Conservation (phyloP, 2,113 vertebrate species). For the Dendropsophus ebraccatus region DNA sequence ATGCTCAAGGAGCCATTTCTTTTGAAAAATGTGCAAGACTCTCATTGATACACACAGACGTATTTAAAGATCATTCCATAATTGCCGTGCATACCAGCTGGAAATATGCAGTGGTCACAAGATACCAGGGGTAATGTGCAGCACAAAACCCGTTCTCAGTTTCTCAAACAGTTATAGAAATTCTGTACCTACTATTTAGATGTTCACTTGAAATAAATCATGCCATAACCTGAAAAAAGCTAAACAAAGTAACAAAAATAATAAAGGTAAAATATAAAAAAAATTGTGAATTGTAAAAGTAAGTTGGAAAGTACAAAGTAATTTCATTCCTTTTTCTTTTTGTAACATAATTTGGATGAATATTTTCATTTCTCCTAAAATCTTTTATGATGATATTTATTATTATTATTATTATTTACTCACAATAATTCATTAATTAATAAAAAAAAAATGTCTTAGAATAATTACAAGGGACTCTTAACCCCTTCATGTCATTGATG, state of each 20-base stretch:
- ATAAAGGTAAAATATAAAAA: neutral
- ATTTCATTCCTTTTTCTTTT: neutral
- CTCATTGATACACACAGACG: conserved; percentile 57
- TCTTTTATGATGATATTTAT: no score
- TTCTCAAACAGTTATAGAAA: conserved; percentile 38
- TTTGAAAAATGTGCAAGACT: conserved; percentile 54
- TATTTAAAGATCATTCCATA: conserved; percentile 60
- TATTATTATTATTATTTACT: no score
- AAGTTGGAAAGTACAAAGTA: neutral
- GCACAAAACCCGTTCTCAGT: conserved; percentile 34
- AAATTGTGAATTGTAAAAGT: neutral
- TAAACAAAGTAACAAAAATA: neutral
- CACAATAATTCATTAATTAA: no score
- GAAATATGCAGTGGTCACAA: conserved; percentile 53
- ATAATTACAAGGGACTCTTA: no score
- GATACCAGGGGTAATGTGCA: conserved; percentile 35
- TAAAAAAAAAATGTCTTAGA: no score
- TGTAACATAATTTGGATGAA: neutral
- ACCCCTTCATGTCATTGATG: no score
- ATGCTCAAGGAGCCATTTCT: conserved; percentile 57
- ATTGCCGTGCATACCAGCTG: conserved; percentile 54
- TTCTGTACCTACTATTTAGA: conserved; percentile 26
- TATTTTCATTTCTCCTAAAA: no score
- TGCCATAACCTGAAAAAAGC: neutral
- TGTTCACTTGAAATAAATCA: conserved; percentile 40